These are phyloP conservation scores for Mellivora capensis DNA, from an alignment of 2,113 vertebrate genomes.

Conservation along the genomic window DNA sequence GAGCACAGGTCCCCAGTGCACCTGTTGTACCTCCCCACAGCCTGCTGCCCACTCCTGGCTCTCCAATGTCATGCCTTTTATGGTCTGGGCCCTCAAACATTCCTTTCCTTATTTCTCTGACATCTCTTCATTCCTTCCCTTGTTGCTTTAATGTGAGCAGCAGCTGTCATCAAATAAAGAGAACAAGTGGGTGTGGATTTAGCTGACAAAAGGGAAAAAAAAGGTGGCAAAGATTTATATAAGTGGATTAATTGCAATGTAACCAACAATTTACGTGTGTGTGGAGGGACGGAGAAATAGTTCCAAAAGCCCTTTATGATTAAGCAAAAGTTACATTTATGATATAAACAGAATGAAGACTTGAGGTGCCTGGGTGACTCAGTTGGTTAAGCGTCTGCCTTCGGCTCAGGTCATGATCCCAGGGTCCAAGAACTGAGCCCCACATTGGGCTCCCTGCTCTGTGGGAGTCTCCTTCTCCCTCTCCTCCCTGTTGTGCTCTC, in stretches of 20 bases:
- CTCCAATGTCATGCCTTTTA: not conserved
- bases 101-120: not conserved
- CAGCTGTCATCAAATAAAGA: not conserved
- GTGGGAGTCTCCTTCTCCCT: not conserved
- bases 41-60: not conserved
- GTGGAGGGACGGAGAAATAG: not conserved
- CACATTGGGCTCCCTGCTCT: not conserved
- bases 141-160: not conserved
- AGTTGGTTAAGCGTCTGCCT: not conserved
- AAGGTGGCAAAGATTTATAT: not conserved
- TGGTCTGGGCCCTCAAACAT: not conserved
- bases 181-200: not conserved
- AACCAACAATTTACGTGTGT: not conserved
- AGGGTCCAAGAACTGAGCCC: not conserved
- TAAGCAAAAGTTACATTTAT: not conserved
- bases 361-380: not conserved
- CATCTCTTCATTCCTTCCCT: not conserved
- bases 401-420: not conserved
- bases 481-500: not conserved
- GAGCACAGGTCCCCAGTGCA: rapidly evolving
- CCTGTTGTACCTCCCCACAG: rapidly evolving
- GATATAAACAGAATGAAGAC: slow-evolving; percentile 11
- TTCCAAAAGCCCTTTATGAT: not conserved
- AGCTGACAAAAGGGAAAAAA: slow-evolving; percentile 39
- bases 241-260: not conserved